Base-by-base conservation (phyloP, 2,113 vertebrate species). In the Spermophilus dauricus region DNA sequence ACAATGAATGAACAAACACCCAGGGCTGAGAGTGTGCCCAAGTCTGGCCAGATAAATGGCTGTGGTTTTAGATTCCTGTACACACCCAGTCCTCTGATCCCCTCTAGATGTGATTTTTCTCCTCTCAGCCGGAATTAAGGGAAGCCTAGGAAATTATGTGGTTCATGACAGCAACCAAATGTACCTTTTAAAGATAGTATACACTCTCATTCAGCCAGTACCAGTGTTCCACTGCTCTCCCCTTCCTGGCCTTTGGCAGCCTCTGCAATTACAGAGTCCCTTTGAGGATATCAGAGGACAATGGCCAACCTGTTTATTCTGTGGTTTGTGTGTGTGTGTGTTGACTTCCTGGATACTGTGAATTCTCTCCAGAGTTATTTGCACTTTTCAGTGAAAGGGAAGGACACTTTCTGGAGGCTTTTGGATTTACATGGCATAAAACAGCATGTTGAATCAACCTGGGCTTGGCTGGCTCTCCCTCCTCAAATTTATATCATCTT, bases 401-500 rank as follows among this genome's bases (percentile, higher is more conserved):
- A 97, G 94, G 91, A 42, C 28, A 17, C 78, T n/a, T 94, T 42
- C 80, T 84, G 34, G 65, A 96, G 95, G 86, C 91, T 69, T 85
- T 67, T 34, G 28, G 72, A 94, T 92, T 93, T 65, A 94, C 24
- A 24, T 39, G 92, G 65, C 80, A 17, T 78, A 34, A 81, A 90
- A 89, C n/a, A 93, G 56, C 63, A 85, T 0, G 22, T 78, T 85
- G 63, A 81, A 97, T 96, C 80, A 89, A 93, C 75, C n/a, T 95
- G 89, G 69, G 34, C 72, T 94, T 34, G 4, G 26, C 12, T 8
- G 58, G 63, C 53, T 28, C 1, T 45, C 61, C 42, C 20, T 32
- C 34, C 89, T 95, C 63, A 32, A 5, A 26, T 69, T 73, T 28
- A 32, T 0, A 17, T 56, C 75, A 32, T 86, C 26, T 73, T 81